Percentiles rank a stretch among this genome's conserved stretches.
These are phyloP conservation scores for Condylostylus longicornis DNA, from an alignment of 1,140 invertebrate species.

Conservation along the genomic window DNA sequence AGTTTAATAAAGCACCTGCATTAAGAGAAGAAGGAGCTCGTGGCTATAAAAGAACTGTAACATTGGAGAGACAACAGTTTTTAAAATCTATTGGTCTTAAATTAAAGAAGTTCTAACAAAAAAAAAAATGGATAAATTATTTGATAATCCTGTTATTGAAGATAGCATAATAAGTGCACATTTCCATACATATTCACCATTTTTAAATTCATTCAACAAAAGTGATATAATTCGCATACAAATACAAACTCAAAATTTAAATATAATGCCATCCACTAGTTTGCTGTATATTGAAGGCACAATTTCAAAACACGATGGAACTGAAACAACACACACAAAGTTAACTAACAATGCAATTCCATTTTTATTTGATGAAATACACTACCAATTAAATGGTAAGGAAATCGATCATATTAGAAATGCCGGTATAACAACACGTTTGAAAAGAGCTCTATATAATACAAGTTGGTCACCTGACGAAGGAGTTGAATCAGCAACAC, in stretches of 20 bases:
- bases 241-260: slow-evolving; percentile 26
- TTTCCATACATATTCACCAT: slow-evolving; percentile 22
- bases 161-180: slow-evolving; percentile 20
- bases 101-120: slow-evolving; percentile 11
- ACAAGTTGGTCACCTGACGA: slow-evolving; percentile 1
- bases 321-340: not conserved
- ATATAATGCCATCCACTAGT: slow-evolving; percentile 18
- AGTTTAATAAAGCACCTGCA: not conserved
- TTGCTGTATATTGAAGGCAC: slow-evolving; percentile 20
- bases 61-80: too few relatives aligned
- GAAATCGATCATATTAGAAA: slow-evolving; percentile 31
- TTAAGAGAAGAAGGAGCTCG: not conserved
- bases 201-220: slow-evolving; percentile 18
- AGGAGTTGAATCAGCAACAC: not conserved
- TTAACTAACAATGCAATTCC: slow-evolving; percentile 27
- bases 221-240: slow-evolving; percentile 30
- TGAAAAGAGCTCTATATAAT: slow-evolving; percentile 17
- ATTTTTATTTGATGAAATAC: slow-evolving; percentile 32
- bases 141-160: too few relatives aligned
- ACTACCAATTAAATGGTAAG: slow-evolving; percentile 31
- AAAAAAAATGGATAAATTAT: slow-evolving; percentile 15
- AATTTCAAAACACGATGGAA: slow-evolving; percentile 11
- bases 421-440: slow-evolving; percentile 25
- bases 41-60: slow-evolving; percentile 9
- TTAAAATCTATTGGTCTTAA: too few relatives aligned